Evolutionary conservation across 2,797 vertebrate species (phyloP).

Genomic region (Peromyscus eremicus): DNA sequence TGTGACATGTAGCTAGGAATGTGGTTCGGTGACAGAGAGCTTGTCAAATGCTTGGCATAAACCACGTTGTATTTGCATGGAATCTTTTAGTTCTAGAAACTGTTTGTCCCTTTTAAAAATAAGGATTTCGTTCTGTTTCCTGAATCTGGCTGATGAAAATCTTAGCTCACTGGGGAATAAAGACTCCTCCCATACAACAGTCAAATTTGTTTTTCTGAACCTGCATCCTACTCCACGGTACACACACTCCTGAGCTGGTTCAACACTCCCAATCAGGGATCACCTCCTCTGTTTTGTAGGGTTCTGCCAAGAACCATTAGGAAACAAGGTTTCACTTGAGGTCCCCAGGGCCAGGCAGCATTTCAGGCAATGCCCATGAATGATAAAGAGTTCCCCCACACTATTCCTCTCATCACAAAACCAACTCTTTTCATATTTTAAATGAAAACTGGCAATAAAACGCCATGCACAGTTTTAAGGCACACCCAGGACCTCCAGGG

Average conservation of each 20-base stretch:
- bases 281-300: neutral
- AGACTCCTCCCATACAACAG: neutral
- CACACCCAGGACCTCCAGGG: neutral
- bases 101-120: neutral
- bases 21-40: neutral
- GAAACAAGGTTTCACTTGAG: neutral
- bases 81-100: neutral
- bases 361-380: fast-evolving
- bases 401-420: neutral
- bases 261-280: neutral
- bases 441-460: neutral
- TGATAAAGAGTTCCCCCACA: fast-evolving
- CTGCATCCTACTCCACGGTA: neutral
- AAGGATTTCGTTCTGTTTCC: neutral
- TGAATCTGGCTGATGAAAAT: neutral
- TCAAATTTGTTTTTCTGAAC: too few species aligned
- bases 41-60: neutral
- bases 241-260: fast-evolving
- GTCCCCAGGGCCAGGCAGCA: neutral
- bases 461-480: neutral
- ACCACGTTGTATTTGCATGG: neutral
- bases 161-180: neutral
- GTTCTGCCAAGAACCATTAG: neutral
- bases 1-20: neutral
- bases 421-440: neutral